Evolutionary conservation across 2,888 invertebrate genomes (phyloP).

Genomic region (Rhodophaea formosa): DNA sequence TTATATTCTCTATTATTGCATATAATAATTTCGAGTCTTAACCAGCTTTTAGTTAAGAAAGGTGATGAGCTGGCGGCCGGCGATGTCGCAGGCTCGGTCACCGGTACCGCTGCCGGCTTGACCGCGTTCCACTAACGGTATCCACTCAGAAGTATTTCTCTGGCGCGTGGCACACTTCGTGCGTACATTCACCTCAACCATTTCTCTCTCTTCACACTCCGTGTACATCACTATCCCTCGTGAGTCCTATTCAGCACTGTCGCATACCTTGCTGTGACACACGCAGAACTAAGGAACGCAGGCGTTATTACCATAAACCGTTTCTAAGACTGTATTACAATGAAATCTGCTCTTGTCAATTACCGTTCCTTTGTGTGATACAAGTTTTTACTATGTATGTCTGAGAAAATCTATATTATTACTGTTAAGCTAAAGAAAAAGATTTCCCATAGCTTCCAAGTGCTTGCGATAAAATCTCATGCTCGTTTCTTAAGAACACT

Average conservation of each 20-base stretch:
- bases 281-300: background rate
- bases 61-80: constrained; percentile 48
- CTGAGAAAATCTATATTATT: background rate
- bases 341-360: background rate
- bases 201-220: constrained; percentile 55
- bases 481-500: background rate
- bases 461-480: background rate
- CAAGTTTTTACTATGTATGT: background rate
- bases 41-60: constrained; percentile 35
- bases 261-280: background rate
- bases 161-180: constrained; percentile 77
- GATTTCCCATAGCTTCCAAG: background rate
- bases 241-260: constrained; percentile 1
- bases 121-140: constrained; percentile 81
- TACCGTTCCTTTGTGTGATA: background rate
- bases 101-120: constrained; percentile 68
- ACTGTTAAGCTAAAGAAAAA: constrained; percentile 1
- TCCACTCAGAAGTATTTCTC: constrained; percentile 76
- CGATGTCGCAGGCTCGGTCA: constrained; percentile 49
- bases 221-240: constrained; percentile 8
- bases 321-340: background rate
- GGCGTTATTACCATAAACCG: background rate
- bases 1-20: background rate
- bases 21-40: background rate
- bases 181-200: constrained; percentile 78